A percentile compares a stretch with the other conserved stretches of the same genome.
Conservation (phyloP, 1,140 invertebrate genomes). For the Chironomus striatipennis region DNA sequence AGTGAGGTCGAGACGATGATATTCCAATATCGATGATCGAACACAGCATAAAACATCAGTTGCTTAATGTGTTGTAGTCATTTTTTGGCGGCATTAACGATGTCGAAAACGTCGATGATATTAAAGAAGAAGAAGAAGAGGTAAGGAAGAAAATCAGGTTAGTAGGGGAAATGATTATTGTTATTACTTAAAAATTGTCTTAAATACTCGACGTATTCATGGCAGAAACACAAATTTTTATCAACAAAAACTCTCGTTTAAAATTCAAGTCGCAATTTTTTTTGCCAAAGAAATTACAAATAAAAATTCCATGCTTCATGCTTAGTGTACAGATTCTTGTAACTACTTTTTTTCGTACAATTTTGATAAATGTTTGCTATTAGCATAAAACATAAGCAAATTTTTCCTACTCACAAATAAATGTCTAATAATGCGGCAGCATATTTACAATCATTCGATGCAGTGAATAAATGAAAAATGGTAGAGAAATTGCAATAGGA, state of each 20-base stretch:
- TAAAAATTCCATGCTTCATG: not conserved
- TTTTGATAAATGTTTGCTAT: slow-evolving; percentile 22
- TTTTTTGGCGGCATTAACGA: too few species aligned
- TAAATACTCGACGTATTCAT: not conserved
- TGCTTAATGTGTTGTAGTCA: too few species aligned
- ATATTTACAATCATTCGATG: not conserved
- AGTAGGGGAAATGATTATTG: slow-evolving; percentile 1
- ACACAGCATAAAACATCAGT: too few species aligned
- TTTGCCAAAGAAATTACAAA: not conserved
- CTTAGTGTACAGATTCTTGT: not conserved
- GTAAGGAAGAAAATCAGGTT: not conserved
- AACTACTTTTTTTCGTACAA: not conserved
- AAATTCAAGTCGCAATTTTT: not conserved
- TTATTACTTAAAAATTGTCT: not conserved
- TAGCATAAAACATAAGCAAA: slow-evolving; percentile 20
- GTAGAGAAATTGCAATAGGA: not conserved
- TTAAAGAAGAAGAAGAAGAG: not conserved
- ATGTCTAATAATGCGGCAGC: not conserved
- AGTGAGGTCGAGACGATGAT: too few species aligned
- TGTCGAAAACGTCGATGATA: not conserved
- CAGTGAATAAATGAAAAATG: not conserved
- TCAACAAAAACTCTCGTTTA: not conserved
- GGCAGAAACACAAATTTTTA: not conserved
- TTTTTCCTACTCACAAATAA: not conserved
- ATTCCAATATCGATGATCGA: too few species aligned